phyloP scores from a whole-genome alignment of 2,888 invertebrate genomes.

The Nipponacmea schrenckii region DNA sequence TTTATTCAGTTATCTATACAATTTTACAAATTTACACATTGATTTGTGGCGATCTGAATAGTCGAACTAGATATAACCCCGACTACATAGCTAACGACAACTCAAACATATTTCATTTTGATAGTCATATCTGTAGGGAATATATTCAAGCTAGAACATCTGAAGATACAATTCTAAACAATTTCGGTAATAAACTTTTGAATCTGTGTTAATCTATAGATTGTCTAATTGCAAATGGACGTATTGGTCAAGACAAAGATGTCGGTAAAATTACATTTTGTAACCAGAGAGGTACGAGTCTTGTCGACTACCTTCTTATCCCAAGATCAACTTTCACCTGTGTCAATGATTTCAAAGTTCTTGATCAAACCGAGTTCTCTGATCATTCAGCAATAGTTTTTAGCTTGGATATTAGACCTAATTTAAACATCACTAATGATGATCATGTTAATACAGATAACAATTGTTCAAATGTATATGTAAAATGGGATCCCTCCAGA shows the following conservation, averaged over 20 bases:
- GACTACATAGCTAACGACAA: background rate
- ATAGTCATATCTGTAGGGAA: too few species aligned
- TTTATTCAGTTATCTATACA: too few species aligned
- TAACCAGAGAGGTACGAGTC: conserved; percentile 6
- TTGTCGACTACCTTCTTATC: conserved; percentile 15
- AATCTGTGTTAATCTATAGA: conserved; percentile 15
- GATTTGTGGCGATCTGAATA: background rate
- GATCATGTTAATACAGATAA: too few species aligned
- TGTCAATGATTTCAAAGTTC: conserved; percentile 12
- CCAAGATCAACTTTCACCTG: background rate
- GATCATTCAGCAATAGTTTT: background rate
- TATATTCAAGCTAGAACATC: conserved; percentile 3
- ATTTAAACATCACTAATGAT: too few species aligned
- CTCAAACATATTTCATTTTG: background rate
- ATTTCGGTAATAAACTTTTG: conserved; percentile 9
- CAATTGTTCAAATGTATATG: too few species aligned
- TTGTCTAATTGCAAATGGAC: conserved; percentile 16
- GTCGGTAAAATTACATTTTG: conserved; percentile 10
- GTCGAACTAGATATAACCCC: background rate
- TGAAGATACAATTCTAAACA: conserved; percentile 6
- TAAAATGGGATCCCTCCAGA: too few species aligned
- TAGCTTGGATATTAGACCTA: background rate
- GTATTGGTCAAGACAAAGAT: conserved; percentile 11
- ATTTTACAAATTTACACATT: too few species aligned
- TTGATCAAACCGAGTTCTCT: conserved; percentile 11